Evolutionary conservation across 2,113 vertebrate species (phyloP), one percentile per base, ranked within the genome.

Genomic region (Glareola pratincola): DNA sequence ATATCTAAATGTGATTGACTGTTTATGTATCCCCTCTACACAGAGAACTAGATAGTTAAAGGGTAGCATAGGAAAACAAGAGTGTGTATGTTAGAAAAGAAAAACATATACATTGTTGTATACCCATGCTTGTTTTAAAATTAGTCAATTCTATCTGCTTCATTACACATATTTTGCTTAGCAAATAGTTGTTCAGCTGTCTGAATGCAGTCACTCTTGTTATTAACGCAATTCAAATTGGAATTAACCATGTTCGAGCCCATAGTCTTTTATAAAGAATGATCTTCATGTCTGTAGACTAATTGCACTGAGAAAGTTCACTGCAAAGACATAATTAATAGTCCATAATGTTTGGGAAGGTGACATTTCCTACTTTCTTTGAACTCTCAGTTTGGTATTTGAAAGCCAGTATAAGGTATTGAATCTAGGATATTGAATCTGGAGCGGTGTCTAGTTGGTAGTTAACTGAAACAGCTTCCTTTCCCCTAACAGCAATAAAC

Each of bases 321-420:
- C 34, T 66, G 53, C 57, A 93, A 87, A 96, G 75, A 92, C 50
- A 94, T 98, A 97, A 98, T 97, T 98, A 98, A 98, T 94, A 95
- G 94, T 85, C 71, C 63, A 88, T 91, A 96, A 95, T 97, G 94
- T 90, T 98, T 94, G 83, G 50, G 90, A 98, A 98, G 98, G 97
- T 98, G 97, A 98, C 97, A 98, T 97, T 97, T 98, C 76, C 94
- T 68, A 97, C 85, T 92, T 97, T 97, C 94, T 96, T 97, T 97
- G 94, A 97, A 94, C 85, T 91, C 90, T 96, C 83, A 81, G 75
- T 92, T 91, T 97, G 74, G 27, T 95, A 93, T 95, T 96, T 96
- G 90, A 93, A 94, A 96, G 64, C 37, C 71, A 62, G 57, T 75
- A 69, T 67, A 94, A 96, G 67, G 91, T 84, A 92, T 24, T 72